phyloP scores from a whole-genome alignment of 2,797 vertebrate genomes.

The Liasis olivaceus region DNA sequence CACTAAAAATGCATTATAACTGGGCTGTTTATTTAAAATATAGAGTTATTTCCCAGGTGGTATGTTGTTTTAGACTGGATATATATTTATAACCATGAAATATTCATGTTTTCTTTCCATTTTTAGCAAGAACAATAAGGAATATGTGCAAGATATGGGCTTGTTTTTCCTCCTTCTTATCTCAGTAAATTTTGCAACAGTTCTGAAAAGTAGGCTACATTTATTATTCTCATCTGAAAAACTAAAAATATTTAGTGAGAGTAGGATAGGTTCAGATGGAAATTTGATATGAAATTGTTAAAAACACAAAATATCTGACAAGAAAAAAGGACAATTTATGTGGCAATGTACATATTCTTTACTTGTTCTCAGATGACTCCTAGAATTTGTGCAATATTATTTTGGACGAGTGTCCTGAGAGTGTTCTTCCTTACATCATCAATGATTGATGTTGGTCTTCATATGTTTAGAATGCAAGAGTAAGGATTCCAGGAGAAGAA shows the following conservation, averaged over 20 bases:
- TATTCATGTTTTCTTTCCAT: neutral
- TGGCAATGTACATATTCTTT: neutral
- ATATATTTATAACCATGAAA: neutral
- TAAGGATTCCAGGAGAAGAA: neutral
- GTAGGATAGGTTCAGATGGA: neutral
- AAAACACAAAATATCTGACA: neutral
- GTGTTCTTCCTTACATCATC: neutral
- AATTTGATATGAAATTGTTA: neutral
- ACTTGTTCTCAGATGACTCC: neutral
- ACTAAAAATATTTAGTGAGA: neutral
- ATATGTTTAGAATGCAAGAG: neutral
- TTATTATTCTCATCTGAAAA: neutral
- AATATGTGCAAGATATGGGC: neutral
- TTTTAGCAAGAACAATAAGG: neutral
- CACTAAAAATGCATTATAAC: neutral
- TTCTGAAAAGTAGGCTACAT: neutral
- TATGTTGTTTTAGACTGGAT: neutral
- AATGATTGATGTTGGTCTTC: neutral
- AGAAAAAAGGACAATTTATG: neutral
- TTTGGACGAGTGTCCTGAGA: neutral
- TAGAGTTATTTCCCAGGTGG: neutral
- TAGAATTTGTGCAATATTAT: neutral
- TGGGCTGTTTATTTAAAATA: neutral
- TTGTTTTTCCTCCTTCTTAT: neutral
- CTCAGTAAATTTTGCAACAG: neutral